Evolutionary conservation across 2,797 vertebrate genomes (phyloP).

Genomic region (Streptopelia turtur): DNA sequence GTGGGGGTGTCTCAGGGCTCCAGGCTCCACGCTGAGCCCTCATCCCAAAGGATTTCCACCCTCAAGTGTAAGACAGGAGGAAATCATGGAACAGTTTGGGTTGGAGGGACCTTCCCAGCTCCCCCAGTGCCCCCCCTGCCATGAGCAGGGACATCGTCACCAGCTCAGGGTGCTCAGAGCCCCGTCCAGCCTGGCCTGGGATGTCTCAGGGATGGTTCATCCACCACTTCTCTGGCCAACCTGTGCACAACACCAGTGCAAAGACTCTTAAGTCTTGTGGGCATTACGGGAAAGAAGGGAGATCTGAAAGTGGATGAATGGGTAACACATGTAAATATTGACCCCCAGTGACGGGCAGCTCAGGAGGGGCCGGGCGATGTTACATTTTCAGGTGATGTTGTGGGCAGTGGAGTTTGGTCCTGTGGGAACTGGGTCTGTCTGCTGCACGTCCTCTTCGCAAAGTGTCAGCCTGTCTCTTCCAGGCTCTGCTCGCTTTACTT

Average conservation of each 20-base stretch:
- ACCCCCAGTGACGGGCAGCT: not conserved
- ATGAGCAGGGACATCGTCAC: too few relatives aligned
- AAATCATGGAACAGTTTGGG: too few relatives aligned
- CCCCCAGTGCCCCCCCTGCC: too few relatives aligned
- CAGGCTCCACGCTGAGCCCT: too few relatives aligned
- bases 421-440: not conserved
- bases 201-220: too few relatives aligned
- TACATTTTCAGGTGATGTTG: not conserved
- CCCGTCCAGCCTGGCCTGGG: too few relatives aligned
- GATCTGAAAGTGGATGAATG: not conserved
- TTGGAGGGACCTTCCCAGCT: too few relatives aligned
- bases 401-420: not conserved
- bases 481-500: not conserved
- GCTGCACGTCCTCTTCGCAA: not conserved
- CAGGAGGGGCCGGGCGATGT: not conserved
- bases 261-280: not conserved
- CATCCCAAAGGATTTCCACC: too few relatives aligned
- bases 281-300: not conserved
- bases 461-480: not conserved
- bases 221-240: too few relatives aligned
- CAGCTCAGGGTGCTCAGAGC: too few relatives aligned
- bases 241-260: rapidly evolving
- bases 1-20: too few relatives aligned
- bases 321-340: rapidly evolving
- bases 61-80: too few relatives aligned